Conservation (phyloP, 2,113 vertebrate species). For the human region GRCh38 chr22:25387001-25387500, state of each 20-base stretch:
- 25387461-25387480: too few relatives aligned
- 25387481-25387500: neutral
- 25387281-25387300: neutral
- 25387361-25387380: neutral
- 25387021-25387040: fast-evolving
- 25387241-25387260: neutral
- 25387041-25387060: neutral
- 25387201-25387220: neutral
- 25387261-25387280: neutral
- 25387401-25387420: neutral
- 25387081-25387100: fast-evolving
- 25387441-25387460: too few relatives aligned
- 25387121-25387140: neutral
- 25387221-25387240: neutral
- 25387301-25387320: too few relatives aligned
- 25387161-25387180: neutral
- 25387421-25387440: too few relatives aligned
- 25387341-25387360: neutral
- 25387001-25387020: neutral
- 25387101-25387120: neutral
- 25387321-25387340: neutral
- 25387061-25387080: neutral
- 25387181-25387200: neutral
- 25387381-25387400: neutral
- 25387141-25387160: fast-evolving